phyloP scores from a whole-genome alignment of 2,113 vertebrate species.

The Syngnathus typhle region DNA sequence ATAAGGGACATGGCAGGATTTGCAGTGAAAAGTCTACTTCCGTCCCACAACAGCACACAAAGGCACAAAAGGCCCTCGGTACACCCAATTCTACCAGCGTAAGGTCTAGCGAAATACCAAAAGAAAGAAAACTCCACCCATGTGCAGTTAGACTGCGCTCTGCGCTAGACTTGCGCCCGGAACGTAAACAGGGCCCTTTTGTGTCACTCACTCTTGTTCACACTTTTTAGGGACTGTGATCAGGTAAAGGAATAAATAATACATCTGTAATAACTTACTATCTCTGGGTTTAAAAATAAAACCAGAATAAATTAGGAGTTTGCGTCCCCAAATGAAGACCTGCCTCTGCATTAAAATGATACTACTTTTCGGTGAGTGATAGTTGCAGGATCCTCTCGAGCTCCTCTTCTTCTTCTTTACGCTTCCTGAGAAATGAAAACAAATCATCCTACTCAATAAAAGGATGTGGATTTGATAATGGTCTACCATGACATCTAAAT shows the following conservation, averaged over 20 bases:
- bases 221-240: slow-evolving; percentile 2
- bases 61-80: no score
- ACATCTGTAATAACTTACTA: slow-evolving; percentile 70
- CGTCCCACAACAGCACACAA: no score
- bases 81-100: no score
- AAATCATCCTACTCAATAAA: neutral
- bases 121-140: no score
- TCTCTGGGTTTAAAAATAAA: slow-evolving; percentile 49
- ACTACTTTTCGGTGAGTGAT: slow-evolving; percentile 89
- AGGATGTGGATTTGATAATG: neutral
- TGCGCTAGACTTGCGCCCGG: no score
- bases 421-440: slow-evolving; percentile 46
- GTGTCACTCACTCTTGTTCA: slow-evolving; percentile 16
- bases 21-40: no score
- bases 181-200: neutral
- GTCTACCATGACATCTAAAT: neutral
- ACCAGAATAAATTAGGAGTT: slow-evolving; percentile 64
- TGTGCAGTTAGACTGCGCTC: no score
- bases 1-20: no score
- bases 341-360: slow-evolving; percentile 30
- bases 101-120: no score
- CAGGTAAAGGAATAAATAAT: slow-evolving; percentile 54
- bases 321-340: slow-evolving; percentile 39
- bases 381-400: slow-evolving; percentile 84
- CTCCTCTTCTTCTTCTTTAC: slow-evolving; percentile 80